Evolutionary conservation across 1,140 invertebrate species (phyloP).

Genomic region (Caenorhabditis latens): DNA sequence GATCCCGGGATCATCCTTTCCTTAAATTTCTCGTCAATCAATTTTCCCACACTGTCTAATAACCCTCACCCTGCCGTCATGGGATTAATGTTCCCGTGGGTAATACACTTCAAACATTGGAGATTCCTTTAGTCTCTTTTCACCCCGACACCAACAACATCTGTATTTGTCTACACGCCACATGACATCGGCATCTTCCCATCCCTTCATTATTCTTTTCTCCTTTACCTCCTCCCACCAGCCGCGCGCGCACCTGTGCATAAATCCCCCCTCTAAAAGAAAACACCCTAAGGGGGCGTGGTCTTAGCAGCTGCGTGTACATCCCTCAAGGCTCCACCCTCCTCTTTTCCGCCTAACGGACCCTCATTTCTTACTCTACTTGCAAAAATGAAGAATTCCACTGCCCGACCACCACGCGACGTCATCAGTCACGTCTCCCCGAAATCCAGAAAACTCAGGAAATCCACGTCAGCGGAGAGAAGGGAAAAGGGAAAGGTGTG

Average conservation of each 20-base stretch:
- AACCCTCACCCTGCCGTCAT: no score
- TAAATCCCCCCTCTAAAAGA: not conserved
- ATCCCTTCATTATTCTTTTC: no score
- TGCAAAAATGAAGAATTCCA: slow-evolving; percentile 20
- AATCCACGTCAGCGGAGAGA: slow-evolving; percentile 30
- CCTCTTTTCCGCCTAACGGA: not conserved
- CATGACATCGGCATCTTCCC: slow-evolving; percentile 46
- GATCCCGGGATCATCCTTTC: slow-evolving; percentile 66
- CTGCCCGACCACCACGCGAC: slow-evolving; percentile 13
- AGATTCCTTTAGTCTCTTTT: not conserved
- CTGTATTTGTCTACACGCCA: slow-evolving; percentile 2
- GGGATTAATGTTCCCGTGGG: no score
- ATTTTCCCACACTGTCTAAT: no score
- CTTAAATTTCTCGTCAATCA: no score
- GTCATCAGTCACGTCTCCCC: slow-evolving; percentile 25
- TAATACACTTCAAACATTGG: not conserved
- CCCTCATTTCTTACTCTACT: not conserved
- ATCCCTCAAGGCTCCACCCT: not conserved
- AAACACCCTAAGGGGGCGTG: not conserved
- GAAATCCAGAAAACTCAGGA: slow-evolving; percentile 29
- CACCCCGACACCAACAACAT: not conserved
- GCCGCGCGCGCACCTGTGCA: slow-evolving; percentile 44
- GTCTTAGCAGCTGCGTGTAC: slow-evolving; percentile 25
- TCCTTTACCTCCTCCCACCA: no score
- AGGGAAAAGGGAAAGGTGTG: slow-evolving; percentile 22